Conservation (phyloP, 2,113 vertebrate genomes). For the Chaenogobius annularis region DNA sequence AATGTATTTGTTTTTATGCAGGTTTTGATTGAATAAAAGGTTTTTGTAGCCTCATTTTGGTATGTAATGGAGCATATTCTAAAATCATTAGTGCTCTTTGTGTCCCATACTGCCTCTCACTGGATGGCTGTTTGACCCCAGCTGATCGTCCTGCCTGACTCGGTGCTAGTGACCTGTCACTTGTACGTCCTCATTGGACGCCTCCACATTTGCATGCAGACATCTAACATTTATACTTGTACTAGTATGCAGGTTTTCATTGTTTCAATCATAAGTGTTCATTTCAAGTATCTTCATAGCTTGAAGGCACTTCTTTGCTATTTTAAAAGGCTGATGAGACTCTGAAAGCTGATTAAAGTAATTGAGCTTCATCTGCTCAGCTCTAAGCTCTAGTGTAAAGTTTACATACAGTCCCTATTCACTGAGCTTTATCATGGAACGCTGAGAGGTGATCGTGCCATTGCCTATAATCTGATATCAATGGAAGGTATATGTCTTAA, state of each 20-base stretch:
- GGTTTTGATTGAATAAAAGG: background rate
- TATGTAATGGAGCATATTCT: constrained; percentile 60
- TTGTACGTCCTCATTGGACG: constrained; percentile 25
- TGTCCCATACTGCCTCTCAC: constrained; percentile 49
- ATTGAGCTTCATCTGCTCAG: background rate
- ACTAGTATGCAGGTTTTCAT: background rate
- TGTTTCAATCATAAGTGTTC: background rate
- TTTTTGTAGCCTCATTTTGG: constrained; percentile 24
- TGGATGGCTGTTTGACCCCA: constrained; percentile 7
- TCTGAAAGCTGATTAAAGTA: constrained; percentile 4
- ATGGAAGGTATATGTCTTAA: constrained; percentile 16
- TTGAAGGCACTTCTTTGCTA: background rate
- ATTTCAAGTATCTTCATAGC: background rate
- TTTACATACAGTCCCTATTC: constrained; percentile 7
- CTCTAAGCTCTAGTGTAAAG: background rate
- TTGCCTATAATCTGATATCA: constrained; percentile 41
- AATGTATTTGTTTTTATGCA: background rate
- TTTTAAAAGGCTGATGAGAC: background rate
- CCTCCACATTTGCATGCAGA: constrained; percentile 26
- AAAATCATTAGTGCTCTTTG: constrained; percentile 40
- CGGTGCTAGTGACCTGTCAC: constrained; percentile 37
- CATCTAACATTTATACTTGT: background rate
- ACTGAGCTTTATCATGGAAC: constrained; percentile 43
- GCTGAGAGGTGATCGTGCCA: constrained; percentile 15
- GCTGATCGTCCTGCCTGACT: constrained; percentile 47